Conservation (phyloP, 1,140 invertebrate species). For the Drosophila kurseongensis region DNA sequence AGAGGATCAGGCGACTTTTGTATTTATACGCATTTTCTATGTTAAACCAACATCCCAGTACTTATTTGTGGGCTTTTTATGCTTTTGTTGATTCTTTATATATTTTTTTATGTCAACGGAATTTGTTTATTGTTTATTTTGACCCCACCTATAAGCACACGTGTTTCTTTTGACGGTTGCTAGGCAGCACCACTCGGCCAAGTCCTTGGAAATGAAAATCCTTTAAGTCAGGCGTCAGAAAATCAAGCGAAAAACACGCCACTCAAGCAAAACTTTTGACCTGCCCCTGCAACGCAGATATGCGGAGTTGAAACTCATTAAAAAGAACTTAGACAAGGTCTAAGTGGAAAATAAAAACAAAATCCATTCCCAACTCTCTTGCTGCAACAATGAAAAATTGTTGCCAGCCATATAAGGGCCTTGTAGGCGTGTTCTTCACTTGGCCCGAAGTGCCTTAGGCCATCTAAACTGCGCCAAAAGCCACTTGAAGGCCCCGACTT, state of each 20-base stretch:
- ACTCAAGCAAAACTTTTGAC: constrained; percentile 39
- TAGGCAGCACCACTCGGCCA: constrained; percentile 24
- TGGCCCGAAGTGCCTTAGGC: constrained; percentile 25
- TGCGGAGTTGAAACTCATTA: constrained; percentile 53
- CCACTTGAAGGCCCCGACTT: constrained; percentile 39
- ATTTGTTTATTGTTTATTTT: constrained; percentile 58
- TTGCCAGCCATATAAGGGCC: constrained; percentile 40
- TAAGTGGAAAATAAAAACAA: constrained; percentile 34
- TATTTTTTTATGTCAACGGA: constrained; percentile 59
- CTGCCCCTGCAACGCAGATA: constrained; percentile 71
- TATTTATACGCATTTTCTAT: constrained; percentile 75
- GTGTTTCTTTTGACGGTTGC: constrained; percentile 23
- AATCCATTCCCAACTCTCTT: constrained; percentile 62
- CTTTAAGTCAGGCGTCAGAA: constrained; percentile 42
- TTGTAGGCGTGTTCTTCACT: constrained; percentile 59
- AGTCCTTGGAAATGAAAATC: constrained; percentile 35
- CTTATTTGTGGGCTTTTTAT: constrained; percentile 71
- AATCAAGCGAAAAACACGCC: constrained; percentile 36
- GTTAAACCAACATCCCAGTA: constrained; percentile 71
- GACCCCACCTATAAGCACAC: constrained; percentile 7
- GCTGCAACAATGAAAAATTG: constrained; percentile 62
- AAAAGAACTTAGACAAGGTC: constrained; percentile 66
- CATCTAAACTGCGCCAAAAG: constrained; percentile 44
- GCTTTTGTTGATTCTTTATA: constrained; percentile 65
- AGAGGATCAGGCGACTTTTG: constrained; percentile 29